These are phyloP conservation scores for Trachemys scripta DNA, from an alignment of 2,113 vertebrate genomes.

Conservation along the genomic window DNA sequence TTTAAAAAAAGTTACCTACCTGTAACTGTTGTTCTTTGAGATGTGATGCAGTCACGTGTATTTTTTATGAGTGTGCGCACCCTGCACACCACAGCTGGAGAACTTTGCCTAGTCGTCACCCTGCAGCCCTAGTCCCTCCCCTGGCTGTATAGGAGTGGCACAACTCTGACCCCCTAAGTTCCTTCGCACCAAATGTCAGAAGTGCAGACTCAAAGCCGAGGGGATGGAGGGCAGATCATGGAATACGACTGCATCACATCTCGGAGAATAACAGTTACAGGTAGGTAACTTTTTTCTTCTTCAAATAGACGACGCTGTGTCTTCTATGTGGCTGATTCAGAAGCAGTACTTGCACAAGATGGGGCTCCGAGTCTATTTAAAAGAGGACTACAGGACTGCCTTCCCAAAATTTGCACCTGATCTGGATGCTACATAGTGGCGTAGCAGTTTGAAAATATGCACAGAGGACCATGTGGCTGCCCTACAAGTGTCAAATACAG, in stretches of 20 bases:
- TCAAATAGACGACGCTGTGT: not conserved
- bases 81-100: not conserved
- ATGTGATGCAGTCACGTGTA: not conserved
- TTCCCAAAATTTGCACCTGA: not conserved
- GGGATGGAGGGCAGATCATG: not conserved
- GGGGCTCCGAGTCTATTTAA: not conserved
- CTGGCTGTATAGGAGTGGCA: not conserved
- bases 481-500: not conserved
- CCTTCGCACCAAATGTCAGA: not conserved
- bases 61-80: not conserved
- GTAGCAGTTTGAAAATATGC: not conserved
- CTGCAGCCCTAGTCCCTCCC: not conserved
- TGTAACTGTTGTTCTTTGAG: not conserved
- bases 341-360: not conserved
- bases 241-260: not conserved
- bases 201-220: not conserved
- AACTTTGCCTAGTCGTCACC: not conserved
- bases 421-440: not conserved
- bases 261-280: not conserved
- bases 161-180: not conserved
- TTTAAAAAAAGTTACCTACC: not conserved
- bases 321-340: not conserved
- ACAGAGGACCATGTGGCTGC: not conserved
- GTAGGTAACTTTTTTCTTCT: not conserved
- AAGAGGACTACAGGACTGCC: not conserved